Base-by-base conservation (phyloP, 2,888 invertebrate species). In the Parnassius smintheus region DNA sequence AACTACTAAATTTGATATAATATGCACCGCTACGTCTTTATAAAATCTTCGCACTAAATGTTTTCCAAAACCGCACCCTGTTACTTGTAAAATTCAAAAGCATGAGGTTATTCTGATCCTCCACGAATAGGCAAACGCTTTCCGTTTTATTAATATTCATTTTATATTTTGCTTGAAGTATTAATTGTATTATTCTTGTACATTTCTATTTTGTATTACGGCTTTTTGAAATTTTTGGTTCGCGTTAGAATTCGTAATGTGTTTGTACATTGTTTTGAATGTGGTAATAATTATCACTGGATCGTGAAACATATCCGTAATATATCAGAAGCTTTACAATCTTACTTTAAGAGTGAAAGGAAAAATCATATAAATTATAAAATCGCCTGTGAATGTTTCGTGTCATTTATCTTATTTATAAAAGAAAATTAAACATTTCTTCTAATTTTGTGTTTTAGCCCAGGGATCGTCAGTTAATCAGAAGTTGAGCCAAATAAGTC, bases 31-130 rank as follows among this genome's bases (percentile, higher is more conserved):
- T 78, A 80, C 79, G 74, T 85, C 78, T 83, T 85, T 78, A 66
- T 73, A 70, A 68, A 65, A 67, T 66, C 81, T 77, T 77, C 76
- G 91, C 91, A 91, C 90, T 87, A 80, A 83, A 82, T 89, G 90
- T 91, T 83, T 81, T 78, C 81, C 78, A 76, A 74, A 68, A 77
- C 70, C 83, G 84, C 89, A 88, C 90, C 76, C 77, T 72, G 71
- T 72, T 80, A 81, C 77, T 70, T 75, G 72, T 77, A 77, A 35
- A 66, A 75, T 69, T 81, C 73, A 74, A 78, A 70, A 76, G 86
- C 87, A 87, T 86, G 86, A 77, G 74, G 75, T 78, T 81, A 68
- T 70, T 62, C 68, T 68, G 75, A 70, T 78, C 72, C 75, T 79
- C 72, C 74, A 75, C 71, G 68, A 68, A 71, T 70, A 70, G 68